These are phyloP conservation scores for Blera fallax DNA, from an alignment of 2,888 invertebrate species.

Conservation along the genomic window DNA sequence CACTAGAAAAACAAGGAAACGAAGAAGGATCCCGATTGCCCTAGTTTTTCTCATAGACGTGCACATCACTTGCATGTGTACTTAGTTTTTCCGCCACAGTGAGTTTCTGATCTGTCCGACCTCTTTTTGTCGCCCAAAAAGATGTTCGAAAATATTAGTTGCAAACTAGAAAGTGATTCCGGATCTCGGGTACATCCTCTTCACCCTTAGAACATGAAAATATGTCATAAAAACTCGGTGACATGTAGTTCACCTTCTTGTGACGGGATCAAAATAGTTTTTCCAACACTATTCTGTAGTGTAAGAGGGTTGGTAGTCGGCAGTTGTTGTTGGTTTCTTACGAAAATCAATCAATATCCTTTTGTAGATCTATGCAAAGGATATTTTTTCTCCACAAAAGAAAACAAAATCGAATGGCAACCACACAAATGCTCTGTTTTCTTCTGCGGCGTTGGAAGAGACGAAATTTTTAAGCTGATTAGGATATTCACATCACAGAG, in stretches of 20 bases:
- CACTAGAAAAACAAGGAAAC: neutral
- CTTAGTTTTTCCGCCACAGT: conserved; percentile 40
- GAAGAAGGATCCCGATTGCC: neutral
- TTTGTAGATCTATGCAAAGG: neutral
- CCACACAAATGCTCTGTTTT: conserved; percentile 17
- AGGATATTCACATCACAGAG: neutral
- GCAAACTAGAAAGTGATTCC: conserved; percentile 52
- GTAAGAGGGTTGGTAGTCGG: neutral
- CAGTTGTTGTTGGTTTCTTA: neutral
- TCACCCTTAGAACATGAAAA: conserved; percentile 22
- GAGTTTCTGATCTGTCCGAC: conserved; percentile 37
- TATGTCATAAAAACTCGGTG: conserved; percentile 25
- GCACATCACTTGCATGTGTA: neutral
- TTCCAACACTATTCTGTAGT: neutral
- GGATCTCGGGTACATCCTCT: neutral
- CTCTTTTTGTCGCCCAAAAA: conserved; percentile 1
- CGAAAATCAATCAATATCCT: conserved; percentile 48
- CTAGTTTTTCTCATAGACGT: conserved; percentile 24
- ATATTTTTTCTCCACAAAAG: neutral
- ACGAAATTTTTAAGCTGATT: conserved; percentile 29
- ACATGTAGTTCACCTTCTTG: conserved; percentile 45
- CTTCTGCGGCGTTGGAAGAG: neutral
- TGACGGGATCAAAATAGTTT: conserved; percentile 30
- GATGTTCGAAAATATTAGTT: conserved; percentile 8
- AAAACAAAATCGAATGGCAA: conserved; percentile 14